Evolutionary conservation across 2,113 vertebrate genomes (phyloP), one percentile per base, ranked within the genome.

Genomic region (Lycocorax pyrrhopterus): DNA sequence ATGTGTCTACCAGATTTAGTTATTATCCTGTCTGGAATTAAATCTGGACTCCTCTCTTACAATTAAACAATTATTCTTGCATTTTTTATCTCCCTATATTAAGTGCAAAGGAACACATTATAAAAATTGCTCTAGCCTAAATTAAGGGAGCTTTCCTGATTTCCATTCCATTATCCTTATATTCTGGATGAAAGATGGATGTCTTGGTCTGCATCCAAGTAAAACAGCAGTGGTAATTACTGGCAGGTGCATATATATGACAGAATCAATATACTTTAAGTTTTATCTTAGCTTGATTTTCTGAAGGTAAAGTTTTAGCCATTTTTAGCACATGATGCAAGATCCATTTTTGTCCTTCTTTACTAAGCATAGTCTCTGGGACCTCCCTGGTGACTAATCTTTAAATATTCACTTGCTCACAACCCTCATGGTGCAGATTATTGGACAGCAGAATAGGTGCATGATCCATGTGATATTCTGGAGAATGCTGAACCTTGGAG

Each of bases 51-150:
- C 59, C 41, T 80, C 4, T 84, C 33, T 49, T 90, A 74, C 47
- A 89, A 96, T 95, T 89, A 95, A 88, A 95, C 39, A 90, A 69
- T 78, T 84, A 66, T 90, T 89, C 80, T 73, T 69, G 56, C 29
- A 80, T 81, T 94, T 93, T 87, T 63, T 80, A 49, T 90, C 72
- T 85, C 47, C 60, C 47, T 84, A 66, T 6, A 56, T 72, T 80
- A 92, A 39, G 64, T 66, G 51, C 59, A 92, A 84, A 82, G 30
- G 55, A 87, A 76, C n/a, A 85, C 49, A 78, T 37, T 89, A 77
- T 16, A 79, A 93, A 91, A 96, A 97, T 75, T 87, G 41, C 47
- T 93, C 37, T 87, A 86, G 59, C 62, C 67, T 89, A 73, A 68
- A 64, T 73, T 80, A 88, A 64, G 71, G 27, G 52, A 84, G 23